Percentiles rank a stretch among this genome's conserved stretches.
phyloP scores from a whole-genome alignment of 2,113 vertebrate species.

The Pleuronectes platessa region DNA sequence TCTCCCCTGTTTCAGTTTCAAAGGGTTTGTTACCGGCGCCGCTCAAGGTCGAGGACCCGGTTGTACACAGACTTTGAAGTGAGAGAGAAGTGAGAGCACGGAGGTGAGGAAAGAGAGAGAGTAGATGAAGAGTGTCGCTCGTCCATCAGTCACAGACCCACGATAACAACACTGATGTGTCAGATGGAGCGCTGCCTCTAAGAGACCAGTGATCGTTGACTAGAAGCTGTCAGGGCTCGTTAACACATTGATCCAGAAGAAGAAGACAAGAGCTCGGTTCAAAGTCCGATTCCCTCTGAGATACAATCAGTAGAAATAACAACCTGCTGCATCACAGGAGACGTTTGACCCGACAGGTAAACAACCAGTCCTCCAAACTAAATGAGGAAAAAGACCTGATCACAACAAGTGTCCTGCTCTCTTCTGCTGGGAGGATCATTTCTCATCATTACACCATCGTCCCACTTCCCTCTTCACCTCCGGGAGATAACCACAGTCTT shows the following conservation, averaged over 20 bases:
- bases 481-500: no score
- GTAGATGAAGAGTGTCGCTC: neutral
- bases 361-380: no score
- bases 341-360: no score
- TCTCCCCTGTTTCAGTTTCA: slow-evolving; percentile 62
- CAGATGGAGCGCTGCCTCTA: slow-evolving; percentile 7
- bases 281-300: no score
- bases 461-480: no score
- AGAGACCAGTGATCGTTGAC: slow-evolving; percentile 7
- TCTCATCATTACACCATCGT: no score
- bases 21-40: slow-evolving; percentile 47
- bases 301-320: no score
- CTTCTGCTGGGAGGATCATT: no score
- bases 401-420: no score
- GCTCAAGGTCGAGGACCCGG: slow-evolving; percentile 62
- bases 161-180: neutral
- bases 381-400: no score
- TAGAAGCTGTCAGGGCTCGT: slow-evolving; percentile 20
- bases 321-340: no score
- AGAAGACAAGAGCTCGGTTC: no score
- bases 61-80: slow-evolving; percentile 45
- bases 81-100: neutral
- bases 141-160: neutral
- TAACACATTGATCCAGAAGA: neutral
- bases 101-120: neutral